A percentile compares a stretch with the other conserved stretches of the same genome.
Evolutionary conservation across 2,888 invertebrate species (phyloP).

Genomic region (Himalopsyche kuldschensis): DNA sequence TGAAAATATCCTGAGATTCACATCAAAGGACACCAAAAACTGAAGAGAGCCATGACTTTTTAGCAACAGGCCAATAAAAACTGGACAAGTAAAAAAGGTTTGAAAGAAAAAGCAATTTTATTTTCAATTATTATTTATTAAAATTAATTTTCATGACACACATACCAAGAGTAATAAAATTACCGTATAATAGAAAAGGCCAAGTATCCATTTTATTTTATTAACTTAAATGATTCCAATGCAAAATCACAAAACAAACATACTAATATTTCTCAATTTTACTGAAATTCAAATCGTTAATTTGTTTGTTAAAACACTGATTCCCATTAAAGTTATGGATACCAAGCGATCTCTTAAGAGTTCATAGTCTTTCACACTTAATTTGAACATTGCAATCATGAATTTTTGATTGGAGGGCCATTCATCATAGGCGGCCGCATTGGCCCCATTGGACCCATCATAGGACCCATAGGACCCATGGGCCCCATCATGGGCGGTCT

Average conservation of each 20-base stretch:
- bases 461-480: constrained; percentile 59
- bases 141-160: background rate
- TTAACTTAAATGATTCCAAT: no score
- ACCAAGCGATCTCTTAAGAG: background rate
- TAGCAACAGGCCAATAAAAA: no score
- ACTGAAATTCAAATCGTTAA: no score
- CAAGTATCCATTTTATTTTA: no score
- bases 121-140: constrained; percentile 20
- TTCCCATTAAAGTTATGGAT: background rate
- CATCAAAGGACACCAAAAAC: no score
- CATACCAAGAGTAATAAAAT: background rate
- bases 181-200: background rate
- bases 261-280: no score
- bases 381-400: constrained; percentile 5
- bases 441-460: constrained; percentile 63
- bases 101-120: background rate
- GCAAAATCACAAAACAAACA: no score
- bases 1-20: no score
- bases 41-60: no score
- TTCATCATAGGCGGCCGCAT: constrained; percentile 75
- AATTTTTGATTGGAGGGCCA: constrained; percentile 66
- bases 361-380: background rate
- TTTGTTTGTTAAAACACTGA: no score
- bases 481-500: constrained; percentile 73
- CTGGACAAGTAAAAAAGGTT: no score